Base-by-base conservation (phyloP, 2,113 vertebrate genomes). In the Hippocampus barbouri region DNA sequence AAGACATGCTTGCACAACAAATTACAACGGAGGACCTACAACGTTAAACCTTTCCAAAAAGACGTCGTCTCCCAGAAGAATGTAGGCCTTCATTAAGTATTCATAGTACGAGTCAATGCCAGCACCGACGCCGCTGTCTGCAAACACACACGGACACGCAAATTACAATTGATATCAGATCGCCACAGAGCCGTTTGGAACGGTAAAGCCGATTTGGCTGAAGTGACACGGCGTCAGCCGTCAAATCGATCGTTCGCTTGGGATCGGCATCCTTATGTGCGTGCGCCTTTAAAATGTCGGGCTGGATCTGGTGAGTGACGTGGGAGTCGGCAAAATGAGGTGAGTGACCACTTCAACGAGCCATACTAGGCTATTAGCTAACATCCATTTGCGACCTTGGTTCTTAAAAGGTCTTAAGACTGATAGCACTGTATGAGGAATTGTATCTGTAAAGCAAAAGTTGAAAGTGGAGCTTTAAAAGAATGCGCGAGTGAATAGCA, bases 21-120 rank as follows among this genome's bases (percentile, higher is more conserved):
- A 21, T 40, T 18, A n/a, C 16, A 38, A 68, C 9, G 21, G 49
- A 61, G 8, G 34, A 79, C 97, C 94, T 88, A 99, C 97, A 74
- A 93, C 93, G 86, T 99, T 99, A 91, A 99, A 99, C 89, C 97
- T 95, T 83, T 98, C 94, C 83, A 98, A 89, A 84, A 95, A 97
- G 79, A 94, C 94, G 85, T 95, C 92, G 89, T 99, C 97, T 83
- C 97, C 96, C 34, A 99, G 91, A 71, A 99, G 95, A 82, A 98
- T 95, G 82, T 99, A 99, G 68, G 97, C 97, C 93, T 99, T 99
- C 90, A 98, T 93, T 71, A 99, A 92, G 88, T 99, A 98, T 84
- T 98, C 97, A 78, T 99, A 98, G 85, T 98, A 98, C 0, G 97
- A 99, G 89, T 99, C 97, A 70, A 99, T 98, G 71, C 97, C 97